These are phyloP conservation scores for Hydra vulgaris DNA, from an alignment of 30 jellyfish, hydroid and myxozoan genomes.

Conservation along the genomic window DNA sequence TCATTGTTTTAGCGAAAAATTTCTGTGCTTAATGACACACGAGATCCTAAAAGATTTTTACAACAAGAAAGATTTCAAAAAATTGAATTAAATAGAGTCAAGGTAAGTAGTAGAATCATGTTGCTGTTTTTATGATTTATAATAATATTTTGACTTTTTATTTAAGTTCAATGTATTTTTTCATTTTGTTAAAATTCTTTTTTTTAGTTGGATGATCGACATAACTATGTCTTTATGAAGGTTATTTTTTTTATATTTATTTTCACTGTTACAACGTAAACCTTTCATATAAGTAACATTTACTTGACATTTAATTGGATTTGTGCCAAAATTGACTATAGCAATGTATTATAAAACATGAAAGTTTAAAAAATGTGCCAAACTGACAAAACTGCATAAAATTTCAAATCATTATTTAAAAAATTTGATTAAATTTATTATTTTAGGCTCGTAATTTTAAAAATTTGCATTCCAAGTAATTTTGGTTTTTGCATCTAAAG, in stretches of 20 bases:
- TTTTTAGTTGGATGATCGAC: conserved; percentile 53
- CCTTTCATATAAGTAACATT: neutral
- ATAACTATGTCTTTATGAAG: conserved; percentile 26
- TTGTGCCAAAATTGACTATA: no score
- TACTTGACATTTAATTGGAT: neutral
- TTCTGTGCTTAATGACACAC: neutral
- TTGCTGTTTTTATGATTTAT: neutral
- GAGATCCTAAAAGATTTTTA: neutral
- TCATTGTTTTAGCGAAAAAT: neutral
- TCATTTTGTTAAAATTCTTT: neutral
- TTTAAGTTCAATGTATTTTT: neutral
- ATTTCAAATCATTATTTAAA: no score
- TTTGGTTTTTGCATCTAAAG: no score
- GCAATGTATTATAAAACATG: no score
- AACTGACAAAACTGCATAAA: no score
- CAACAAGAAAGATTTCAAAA: neutral
- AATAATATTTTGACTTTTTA: neutral
- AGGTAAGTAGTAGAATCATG: neutral
- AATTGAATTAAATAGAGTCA: neutral
- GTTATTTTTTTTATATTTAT: conserved; percentile 12
- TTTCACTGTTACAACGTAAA: neutral
- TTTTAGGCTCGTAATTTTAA: no score
- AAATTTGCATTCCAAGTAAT: no score
- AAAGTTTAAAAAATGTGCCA: no score
- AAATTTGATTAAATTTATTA: no score